These are phyloP conservation scores for Zonotrichia leucophrys DNA, from an alignment of 2,113 vertebrate genomes.

Conservation along the genomic window DNA sequence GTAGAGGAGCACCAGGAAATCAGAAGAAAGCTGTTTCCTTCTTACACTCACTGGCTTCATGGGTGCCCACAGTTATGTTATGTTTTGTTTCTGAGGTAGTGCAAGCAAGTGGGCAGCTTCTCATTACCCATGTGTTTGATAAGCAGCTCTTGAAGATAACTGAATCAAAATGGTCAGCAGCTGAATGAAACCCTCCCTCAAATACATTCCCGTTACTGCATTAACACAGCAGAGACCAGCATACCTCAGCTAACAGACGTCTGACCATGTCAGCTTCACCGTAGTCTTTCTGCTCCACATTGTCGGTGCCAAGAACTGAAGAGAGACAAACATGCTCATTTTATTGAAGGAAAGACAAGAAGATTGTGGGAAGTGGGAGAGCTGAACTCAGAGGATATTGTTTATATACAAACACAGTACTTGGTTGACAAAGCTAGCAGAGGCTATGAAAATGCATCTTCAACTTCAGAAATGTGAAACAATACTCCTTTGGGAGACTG, in stretches of 20 bases:
- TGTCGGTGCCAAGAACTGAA: constrained; percentile 85
- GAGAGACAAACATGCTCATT: constrained; percentile 18
- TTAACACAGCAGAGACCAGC: neutral
- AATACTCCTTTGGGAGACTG: neutral
- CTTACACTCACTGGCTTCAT: neutral
- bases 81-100: neutral
- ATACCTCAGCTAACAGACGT: constrained; percentile 91
- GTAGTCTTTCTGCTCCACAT: constrained; percentile 86
- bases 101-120: neutral
- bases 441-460: neutral
- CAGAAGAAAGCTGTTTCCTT: neutral
- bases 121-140: neutral
- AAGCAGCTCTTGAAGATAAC: neutral
- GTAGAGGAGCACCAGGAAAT: neutral
- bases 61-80: neutral
- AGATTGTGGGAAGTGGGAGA: neutral
- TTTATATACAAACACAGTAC: neutral
- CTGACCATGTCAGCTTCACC: constrained; percentile 92
- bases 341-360: neutral
- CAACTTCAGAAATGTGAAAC: neutral
- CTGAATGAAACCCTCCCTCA: neutral
- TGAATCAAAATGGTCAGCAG: neutral
- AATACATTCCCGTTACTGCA: neutral
- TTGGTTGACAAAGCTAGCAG: neutral
- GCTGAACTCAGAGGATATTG: neutral